A percentile compares a stretch with the other conserved stretches of the same genome.
These are phyloP conservation scores for Sakesphorus luctuosus DNA, from an alignment of 2,113 vertebrate genomes.

Conservation along the genomic window DNA sequence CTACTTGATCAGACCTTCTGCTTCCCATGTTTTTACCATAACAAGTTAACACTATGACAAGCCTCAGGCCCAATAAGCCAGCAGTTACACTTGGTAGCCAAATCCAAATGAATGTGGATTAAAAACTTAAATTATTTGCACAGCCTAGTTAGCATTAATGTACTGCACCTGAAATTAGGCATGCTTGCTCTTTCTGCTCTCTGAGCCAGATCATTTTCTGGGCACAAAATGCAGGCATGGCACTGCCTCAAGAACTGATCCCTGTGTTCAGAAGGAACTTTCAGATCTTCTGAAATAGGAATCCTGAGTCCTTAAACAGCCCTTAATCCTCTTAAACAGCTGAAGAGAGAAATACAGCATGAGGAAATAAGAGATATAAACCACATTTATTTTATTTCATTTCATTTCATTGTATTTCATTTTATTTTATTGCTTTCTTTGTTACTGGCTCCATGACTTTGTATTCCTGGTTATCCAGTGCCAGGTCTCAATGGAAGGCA, in stretches of 20 bases:
- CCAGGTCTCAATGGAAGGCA: not conserved
- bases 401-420: not conserved
- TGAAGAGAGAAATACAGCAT: not conserved
- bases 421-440: not conserved
- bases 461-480: not conserved
- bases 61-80: not conserved
- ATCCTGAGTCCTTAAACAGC: not conserved
- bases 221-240: not conserved
- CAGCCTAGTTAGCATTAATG: not conserved
- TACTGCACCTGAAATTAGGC: not conserved
- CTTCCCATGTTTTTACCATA: not conserved
- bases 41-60: not conserved
- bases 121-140: not conserved
- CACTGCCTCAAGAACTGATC: not conserved
- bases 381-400: too few species aligned
- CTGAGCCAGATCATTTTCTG: not conserved
- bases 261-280: not conserved
- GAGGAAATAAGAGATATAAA: not conserved
- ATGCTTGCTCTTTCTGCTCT: not conserved
- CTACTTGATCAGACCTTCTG: not conserved
- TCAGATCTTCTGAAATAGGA: not conserved
- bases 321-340: not conserved
- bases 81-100: not conserved
- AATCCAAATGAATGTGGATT: not conserved
- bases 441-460: not conserved